Base-by-base conservation (phyloP, 2,113 vertebrate genomes). In the Malurus cyaneus region DNA sequence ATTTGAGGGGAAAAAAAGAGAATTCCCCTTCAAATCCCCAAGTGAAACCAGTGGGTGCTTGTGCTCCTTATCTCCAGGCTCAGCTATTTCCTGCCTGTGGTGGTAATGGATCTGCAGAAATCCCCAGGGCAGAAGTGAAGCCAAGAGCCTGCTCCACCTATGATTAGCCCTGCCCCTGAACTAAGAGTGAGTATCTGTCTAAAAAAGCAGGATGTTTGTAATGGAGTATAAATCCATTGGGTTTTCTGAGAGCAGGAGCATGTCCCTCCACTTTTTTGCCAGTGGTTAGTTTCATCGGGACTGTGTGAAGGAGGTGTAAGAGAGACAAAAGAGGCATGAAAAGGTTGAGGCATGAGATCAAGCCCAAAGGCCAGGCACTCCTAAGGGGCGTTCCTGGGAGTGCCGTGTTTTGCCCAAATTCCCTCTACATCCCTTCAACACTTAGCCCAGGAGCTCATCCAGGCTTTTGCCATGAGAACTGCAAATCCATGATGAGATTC, bases 1-100 rank as follows among this genome's bases (percentile, higher is more conserved):
- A 44, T 25, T n/a, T 1, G 4, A 54, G 61, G 47, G 47, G 3
- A 44, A 24, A 52, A 54, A 62, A 49, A 23, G 61, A 69, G 61
- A 96, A 96, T 90, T 96, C 88, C 95, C 96, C 91, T 36, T 73
- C 76, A 61, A 44, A 72, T 90, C 67, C 91, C 95, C 88, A 3
- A 77, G 50, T n/a, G n/a, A 62, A 80, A 42, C 18, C 46, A 39
- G 4, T 14, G 82, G 80, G 13, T 25, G 7, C 18, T 50, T 44
- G 52, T 49, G 17, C 36, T 70, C 50, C 59, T 79, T 29, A 13
- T 18, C 28, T 1, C 18, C 8, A 15, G 82, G 24, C 74, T 80
- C 72, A 86, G 72, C 88, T 72, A 9, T 73, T 96, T 96, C 90
- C 88, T 90, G 74, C 7, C 1, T 14, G 54, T 29, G 85, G 54